Evolutionary conservation across 2,113 vertebrate genomes (phyloP), one percentile per base, ranked within the genome.

Genomic region (Astatotilapia flaviijosephi): DNA sequence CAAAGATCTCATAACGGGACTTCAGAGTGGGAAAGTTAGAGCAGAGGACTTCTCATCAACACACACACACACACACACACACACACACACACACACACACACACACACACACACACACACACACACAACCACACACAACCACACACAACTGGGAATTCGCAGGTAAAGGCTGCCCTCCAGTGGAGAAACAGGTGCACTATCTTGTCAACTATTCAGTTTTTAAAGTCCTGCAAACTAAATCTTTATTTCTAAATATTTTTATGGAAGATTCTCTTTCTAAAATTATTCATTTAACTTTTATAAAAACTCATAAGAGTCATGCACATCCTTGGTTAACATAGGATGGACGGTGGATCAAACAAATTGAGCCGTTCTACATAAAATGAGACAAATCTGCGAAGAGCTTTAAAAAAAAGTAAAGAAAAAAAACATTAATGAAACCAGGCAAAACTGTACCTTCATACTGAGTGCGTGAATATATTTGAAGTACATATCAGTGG

Each of bases 31-130:
- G 92, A 92, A 93, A 80, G 77, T 68, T 40, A 1, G 1, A 82
- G 75, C 21, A 12, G 15, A 60, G 56, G 28, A 86, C 84, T 92
- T 93, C 92, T 83, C 93, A 94, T 54, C 85, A 73, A 83, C 53
- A 53, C 12, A 86, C 56, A 45, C 42, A 56, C 55, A 80, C 7
- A 13, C 86, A 17, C 45, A 55, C 15, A 8, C 85, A 15, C 58
- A 53, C 45, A 42, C 85, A n/a, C 53, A 73, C 80, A 68, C 51
- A 80, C 56, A 45, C 42, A 65, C 55, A 80, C 7, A 53, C 45
- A 42, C 85, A n/a, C 53, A 73, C 80, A 68, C 51, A 80, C 26
- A 26, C 26, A 28, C 26, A 28, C 31, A 31, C 53, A 9, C 9
- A 54, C 53, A 23, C 53, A 23, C 4, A 21, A 1, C 6, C 56